phyloP scores from a whole-genome alignment of 2,113 vertebrate genomes.

The Aepyceros melampus region DNA sequence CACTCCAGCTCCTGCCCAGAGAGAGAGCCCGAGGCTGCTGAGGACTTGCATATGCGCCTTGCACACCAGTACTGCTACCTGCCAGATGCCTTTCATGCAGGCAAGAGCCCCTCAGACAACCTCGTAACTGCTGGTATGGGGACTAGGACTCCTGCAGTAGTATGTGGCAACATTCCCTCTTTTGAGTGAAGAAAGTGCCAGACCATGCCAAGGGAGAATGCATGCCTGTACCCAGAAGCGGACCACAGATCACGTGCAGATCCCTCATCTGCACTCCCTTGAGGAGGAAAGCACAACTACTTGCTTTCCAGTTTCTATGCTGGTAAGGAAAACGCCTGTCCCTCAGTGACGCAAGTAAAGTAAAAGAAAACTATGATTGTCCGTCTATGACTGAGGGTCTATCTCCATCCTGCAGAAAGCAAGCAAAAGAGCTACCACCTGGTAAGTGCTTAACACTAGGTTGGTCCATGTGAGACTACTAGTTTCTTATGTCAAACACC shows the following conservation, averaged over 20 bases:
- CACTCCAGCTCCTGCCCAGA: slow-evolving; percentile 93
- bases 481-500: background rate
- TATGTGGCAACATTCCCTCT: background rate
- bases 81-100: background rate
- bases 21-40: slow-evolving; percentile 4
- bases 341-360: background rate
- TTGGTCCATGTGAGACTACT: background rate
- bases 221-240: background rate
- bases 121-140: background rate
- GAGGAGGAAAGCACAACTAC: background rate
- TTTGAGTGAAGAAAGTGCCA: background rate
- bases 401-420: background rate
- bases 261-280: background rate
- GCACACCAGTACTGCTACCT: accelerated
- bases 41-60: accelerated
- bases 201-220: background rate
- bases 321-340: background rate
- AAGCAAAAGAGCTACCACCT: no score
- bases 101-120: background rate
- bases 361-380: background rate
- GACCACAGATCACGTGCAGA: background rate
- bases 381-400: background rate
- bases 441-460: background rate
- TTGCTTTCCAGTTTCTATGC: background rate
- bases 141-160: accelerated